These are phyloP conservation scores for Knipowitschia caucasica DNA, from an alignment of 2,797 vertebrate genomes.

Conservation along the genomic window DNA sequence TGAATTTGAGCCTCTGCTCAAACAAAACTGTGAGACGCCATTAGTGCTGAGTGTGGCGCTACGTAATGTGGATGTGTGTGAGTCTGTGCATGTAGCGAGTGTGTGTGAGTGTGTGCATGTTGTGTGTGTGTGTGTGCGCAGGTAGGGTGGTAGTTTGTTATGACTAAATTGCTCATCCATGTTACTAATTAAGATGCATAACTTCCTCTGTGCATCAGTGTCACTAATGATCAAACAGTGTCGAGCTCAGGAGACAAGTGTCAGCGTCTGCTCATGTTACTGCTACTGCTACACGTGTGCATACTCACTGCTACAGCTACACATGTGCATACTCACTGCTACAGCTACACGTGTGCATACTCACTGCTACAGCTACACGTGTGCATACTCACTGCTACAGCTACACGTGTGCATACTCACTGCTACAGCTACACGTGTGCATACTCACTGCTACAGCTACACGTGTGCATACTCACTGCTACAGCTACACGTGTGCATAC, in stretches of 20 bases:
- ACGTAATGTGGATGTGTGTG: not conserved
- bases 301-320: conserved; percentile 74
- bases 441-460: conserved; percentile 72
- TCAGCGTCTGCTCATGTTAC: conserved; percentile 75
- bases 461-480: no score
- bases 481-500: conserved; percentile 70
- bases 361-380: conserved; percentile 71
- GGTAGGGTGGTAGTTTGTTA: conserved; percentile 67
- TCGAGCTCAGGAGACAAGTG: conserved; percentile 74
- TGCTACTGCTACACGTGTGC: no score
- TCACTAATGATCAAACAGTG: conserved; percentile 77
- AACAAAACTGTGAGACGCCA: conserved; percentile 27
- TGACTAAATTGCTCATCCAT: conserved; percentile 71
- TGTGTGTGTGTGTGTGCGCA: conserved; percentile 45
- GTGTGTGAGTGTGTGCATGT: conserved; percentile 10
- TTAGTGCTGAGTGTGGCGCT: conserved; percentile 10
- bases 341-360: no score
- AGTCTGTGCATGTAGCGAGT: conserved; percentile 8
- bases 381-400: conserved; percentile 70
- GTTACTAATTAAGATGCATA: conserved; percentile 75
- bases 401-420: no score
- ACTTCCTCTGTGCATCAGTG: conserved; percentile 68
- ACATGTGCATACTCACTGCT: conserved; percentile 67
- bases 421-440: conserved; percentile 68
- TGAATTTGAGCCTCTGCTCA: conserved; percentile 33